Percentiles rank a stretch among this genome's conserved stretches.
Evolutionary conservation across 2,113 vertebrate genomes (phyloP).

Genomic region (Pollachius pollachius): DNA sequence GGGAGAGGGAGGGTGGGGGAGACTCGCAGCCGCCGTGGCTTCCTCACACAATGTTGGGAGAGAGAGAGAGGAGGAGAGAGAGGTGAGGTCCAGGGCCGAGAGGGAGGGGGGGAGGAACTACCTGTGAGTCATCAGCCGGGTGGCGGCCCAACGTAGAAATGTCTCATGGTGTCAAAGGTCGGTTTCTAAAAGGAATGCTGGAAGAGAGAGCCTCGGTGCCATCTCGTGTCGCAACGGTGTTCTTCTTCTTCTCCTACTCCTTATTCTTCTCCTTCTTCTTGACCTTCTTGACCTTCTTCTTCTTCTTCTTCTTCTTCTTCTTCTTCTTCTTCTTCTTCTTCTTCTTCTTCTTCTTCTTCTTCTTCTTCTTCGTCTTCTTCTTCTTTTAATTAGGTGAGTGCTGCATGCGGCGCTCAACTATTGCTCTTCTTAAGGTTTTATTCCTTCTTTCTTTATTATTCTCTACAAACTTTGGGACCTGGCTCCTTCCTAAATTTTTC

Average conservation of each 20-base stretch:
- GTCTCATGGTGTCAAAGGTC: constrained; percentile 47
- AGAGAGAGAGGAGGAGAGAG: constrained; percentile 24
- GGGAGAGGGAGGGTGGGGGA: constrained; percentile 12
- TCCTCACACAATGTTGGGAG: constrained; percentile 65
- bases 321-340: too few species aligned
- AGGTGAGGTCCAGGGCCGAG: background rate
- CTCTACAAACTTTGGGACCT: too few species aligned
- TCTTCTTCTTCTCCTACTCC: too few species aligned
- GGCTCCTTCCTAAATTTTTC: too few species aligned
- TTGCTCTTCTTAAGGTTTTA: too few species aligned
- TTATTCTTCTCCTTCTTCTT: background rate
- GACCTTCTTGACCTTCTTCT: too few species aligned
- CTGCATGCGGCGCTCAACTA: too few species aligned
- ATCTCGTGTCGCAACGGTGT: constrained; percentile 43
- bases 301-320: too few species aligned
- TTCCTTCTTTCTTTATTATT: too few species aligned
- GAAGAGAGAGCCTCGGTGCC: constrained; percentile 48
- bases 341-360: too few species aligned
- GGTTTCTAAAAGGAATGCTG: background rate
- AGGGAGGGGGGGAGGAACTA: constrained; percentile 51
- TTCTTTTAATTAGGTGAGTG: too few species aligned
- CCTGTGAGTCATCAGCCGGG: constrained; percentile 62
- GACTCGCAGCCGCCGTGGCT: constrained; percentile 65
- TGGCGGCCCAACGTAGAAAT: background rate
- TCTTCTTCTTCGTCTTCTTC: too few species aligned